phyloP scores from a whole-genome alignment of 1,140 invertebrate species.

The Copidosoma floridanum region DNA sequence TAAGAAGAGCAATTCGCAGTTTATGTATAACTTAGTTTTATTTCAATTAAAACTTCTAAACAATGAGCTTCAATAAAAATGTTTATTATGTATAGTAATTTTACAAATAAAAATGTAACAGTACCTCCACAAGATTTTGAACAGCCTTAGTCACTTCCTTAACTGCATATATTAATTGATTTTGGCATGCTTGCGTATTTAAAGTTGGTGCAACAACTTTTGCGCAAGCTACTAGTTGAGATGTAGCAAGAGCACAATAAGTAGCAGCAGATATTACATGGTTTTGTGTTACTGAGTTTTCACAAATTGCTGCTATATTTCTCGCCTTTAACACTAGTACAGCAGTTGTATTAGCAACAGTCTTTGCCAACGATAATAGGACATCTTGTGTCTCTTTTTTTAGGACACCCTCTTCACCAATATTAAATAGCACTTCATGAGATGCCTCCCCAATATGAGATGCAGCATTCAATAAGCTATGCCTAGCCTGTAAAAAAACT shows the following conservation, averaged over 20 bases:
- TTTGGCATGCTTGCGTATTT: slow-evolving; percentile 87
- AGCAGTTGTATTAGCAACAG: slow-evolving; percentile 95
- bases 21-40: too few species aligned
- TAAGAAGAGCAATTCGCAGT: too few species aligned
- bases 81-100: not conserved
- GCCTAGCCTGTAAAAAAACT: slow-evolving; percentile 70
- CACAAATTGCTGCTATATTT: slow-evolving; percentile 85
- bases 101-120: not conserved
- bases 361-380: slow-evolving; percentile 86
- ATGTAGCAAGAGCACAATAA: slow-evolving; percentile 94
- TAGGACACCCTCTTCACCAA: slow-evolving; percentile 85
- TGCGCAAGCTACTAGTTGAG: slow-evolving; percentile 95
- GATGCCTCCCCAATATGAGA: slow-evolving; percentile 94
- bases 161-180: slow-evolving; percentile 89
- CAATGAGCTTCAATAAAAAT: too few species aligned
- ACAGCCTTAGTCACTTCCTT: slow-evolving; percentile 91
- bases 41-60: too few species aligned
- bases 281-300: slow-evolving; percentile 74
- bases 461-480: slow-evolving; percentile 90
- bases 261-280: slow-evolving; percentile 92
- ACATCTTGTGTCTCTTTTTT: slow-evolving; percentile 81
- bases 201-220: slow-evolving; percentile 88
- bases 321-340: slow-evolving; percentile 93
- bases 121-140: slow-evolving; percentile 76
- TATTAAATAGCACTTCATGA: slow-evolving; percentile 88